Conservation (phyloP, 2,113 vertebrate genomes). For the Neogobius melanostomus region DNA sequence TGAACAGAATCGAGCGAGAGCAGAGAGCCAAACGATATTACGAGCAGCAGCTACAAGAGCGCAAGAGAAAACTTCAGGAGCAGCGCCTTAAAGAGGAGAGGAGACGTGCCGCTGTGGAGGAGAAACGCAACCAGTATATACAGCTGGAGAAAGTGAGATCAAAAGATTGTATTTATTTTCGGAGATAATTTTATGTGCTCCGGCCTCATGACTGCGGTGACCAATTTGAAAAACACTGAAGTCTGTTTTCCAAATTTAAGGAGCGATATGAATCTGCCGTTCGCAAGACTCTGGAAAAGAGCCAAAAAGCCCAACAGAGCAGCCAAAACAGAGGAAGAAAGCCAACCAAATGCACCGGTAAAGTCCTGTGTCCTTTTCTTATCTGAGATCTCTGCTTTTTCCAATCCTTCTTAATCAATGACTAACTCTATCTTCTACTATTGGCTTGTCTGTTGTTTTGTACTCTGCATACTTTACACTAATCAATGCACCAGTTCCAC, state of each 20-base stretch:
- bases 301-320: slow-evolving; percentile 84
- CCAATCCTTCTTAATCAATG: slow-evolving; percentile 12
- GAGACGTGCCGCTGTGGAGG: slow-evolving; percentile 86
- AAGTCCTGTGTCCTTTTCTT: slow-evolving; percentile 7
- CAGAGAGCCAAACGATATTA: slow-evolving; percentile 84
- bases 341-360: slow-evolving; percentile 76
- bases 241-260: slow-evolving; percentile 64
- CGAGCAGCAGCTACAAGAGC: slow-evolving; percentile 88
- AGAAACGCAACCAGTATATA: slow-evolving; percentile 86
- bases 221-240: slow-evolving; percentile 2
- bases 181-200: not conserved
- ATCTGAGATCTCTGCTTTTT: slow-evolving; percentile 7
- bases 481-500: slow-evolving; percentile 76
- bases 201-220: not conserved
- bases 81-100: slow-evolving; percentile 87
- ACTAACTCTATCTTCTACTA: slow-evolving; percentile 28
- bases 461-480: slow-evolving; percentile 40
- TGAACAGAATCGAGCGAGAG: slow-evolving; percentile 83
- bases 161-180: not conserved
- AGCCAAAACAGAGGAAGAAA: slow-evolving; percentile 83
- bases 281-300: slow-evolving; percentile 87
- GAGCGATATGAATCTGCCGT: slow-evolving; percentile 91
- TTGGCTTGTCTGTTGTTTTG: slow-evolving; percentile 29
- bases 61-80: slow-evolving; percentile 86
- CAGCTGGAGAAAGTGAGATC: slow-evolving; percentile 86